Evolutionary conservation across 2,113 vertebrate species (phyloP).

Genomic region (Morphnarchus princeps): DNA sequence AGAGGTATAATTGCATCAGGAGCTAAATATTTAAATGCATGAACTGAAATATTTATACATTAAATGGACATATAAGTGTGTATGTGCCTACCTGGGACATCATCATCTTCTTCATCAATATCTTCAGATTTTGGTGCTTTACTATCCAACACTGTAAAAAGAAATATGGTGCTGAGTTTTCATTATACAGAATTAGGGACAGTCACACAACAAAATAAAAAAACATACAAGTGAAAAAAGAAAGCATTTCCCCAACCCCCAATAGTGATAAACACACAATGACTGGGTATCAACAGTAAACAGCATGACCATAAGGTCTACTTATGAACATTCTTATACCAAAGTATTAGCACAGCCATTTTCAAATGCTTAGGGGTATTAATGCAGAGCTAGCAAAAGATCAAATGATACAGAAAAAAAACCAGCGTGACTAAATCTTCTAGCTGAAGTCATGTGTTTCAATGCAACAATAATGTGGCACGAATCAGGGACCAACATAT

Average conservation of each 20-base stretch:
- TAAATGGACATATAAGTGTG: neutral
- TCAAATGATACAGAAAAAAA: neutral
- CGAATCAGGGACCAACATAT: neutral
- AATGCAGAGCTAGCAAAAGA: neutral
- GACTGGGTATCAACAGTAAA: neutral
- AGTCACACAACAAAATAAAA: neutral
- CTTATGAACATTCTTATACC: neutral
- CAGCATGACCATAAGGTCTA: neutral
- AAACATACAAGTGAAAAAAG: neutral
- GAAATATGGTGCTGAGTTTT: neutral
- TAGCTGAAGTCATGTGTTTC: neutral
- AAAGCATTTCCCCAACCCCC: neutral
- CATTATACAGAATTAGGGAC: neutral
- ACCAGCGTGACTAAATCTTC: accelerated
- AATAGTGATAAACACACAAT: neutral
- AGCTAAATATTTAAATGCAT: neutral
- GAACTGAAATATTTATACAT: neutral
- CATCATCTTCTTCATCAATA: constrained; percentile 96
- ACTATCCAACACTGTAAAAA: constrained; percentile 83
- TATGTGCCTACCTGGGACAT: constrained; percentile 87
- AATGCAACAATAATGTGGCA: neutral
- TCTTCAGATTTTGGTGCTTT: constrained; percentile 96
- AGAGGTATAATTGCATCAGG: neutral
- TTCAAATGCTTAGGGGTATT: neutral
- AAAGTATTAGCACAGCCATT: neutral